Base-by-base conservation (phyloP, 2,888 invertebrate genomes). In the Pocota personata region DNA sequence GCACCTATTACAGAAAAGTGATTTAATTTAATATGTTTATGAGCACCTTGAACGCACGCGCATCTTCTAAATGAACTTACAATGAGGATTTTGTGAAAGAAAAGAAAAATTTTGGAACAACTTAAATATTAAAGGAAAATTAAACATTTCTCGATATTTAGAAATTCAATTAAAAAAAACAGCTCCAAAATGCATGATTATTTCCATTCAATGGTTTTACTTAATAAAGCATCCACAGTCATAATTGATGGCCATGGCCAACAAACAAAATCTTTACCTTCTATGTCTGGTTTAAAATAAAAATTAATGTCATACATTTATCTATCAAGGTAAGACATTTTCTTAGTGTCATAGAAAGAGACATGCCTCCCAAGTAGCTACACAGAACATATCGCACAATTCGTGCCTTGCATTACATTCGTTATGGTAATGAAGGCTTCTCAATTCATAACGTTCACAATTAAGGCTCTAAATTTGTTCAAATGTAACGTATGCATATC, bases 341-440 rank as follows among this genome's bases (percentile, higher is more conserved):
- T 30, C 32, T 30, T 24, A 4, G 8, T 64, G 35, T 21, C 12
- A 27, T 37, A 7, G 3, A 14, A 37, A 16, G 12, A 37, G 2
- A 7, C n/a, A 40, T 6, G 3, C 12, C 21, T n/a, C 35, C n/a
- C 21, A n/a, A 37, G n/a, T 35, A 24, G 24, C 7, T 6, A 10
- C 12, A 58, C 21, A 37, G 16, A 57, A 32, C n/a, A n/a, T n/a
- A n/a, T n/a, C 8, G 46, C 48, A 21, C 35, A n/a, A 37, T 27
- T 7, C 8, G 6, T 72, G 60, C 12, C 37, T 60, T 30, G 50
- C 60, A 37, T 72, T 27, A 19, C 58, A 35, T 21, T 48, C 4
- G 32, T 30, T 32, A 75, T 55, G 75, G 55, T 64, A 73, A 73
- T 64, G 43, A 37, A 69, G 32, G 19, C 55, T 46, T 16, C 14